Evolutionary conservation across 2,888 invertebrate genomes (phyloP).

Genomic region (Polydrusus tereticollis): DNA sequence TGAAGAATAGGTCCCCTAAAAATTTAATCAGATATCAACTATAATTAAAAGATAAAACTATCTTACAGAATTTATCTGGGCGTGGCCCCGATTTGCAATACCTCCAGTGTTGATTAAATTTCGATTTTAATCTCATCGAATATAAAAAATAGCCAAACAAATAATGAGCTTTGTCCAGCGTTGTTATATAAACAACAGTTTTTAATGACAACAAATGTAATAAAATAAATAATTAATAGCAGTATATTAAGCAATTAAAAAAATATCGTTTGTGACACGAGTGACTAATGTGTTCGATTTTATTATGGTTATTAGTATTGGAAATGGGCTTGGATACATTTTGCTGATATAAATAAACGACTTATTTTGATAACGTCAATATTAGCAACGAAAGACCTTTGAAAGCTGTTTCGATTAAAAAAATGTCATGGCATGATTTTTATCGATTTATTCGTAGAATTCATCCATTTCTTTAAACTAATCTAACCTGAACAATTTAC

Average conservation of each 20-base stretch:
- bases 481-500: too few species aligned
- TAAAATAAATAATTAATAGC: neutral
- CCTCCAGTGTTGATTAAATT: conserved; percentile 45
- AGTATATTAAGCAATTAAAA: neutral
- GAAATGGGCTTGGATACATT: neutral
- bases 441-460: too few species aligned
- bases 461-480: too few species aligned
- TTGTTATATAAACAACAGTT: conserved; percentile 7
- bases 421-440: too few species aligned
- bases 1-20: too few species aligned
- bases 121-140: conserved; percentile 32
- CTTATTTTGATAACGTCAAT: too few species aligned
- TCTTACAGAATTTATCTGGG: conserved; percentile 14
- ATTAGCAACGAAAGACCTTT: too few species aligned
- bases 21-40: conserved; percentile 10
- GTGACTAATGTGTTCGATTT: conserved; percentile 2
- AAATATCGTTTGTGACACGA: neutral
- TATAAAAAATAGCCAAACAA: conserved; percentile 1
- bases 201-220: conserved; percentile 6
- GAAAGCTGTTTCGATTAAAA: too few species aligned
- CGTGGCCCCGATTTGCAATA: conserved; percentile 19
- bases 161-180: neutral
- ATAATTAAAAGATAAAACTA: conserved; percentile 43
- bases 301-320: neutral
- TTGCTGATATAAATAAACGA: neutral